Evolutionary conservation across 2,797 vertebrate genomes (phyloP).

Genomic region (Vespertilio murinus): DNA sequence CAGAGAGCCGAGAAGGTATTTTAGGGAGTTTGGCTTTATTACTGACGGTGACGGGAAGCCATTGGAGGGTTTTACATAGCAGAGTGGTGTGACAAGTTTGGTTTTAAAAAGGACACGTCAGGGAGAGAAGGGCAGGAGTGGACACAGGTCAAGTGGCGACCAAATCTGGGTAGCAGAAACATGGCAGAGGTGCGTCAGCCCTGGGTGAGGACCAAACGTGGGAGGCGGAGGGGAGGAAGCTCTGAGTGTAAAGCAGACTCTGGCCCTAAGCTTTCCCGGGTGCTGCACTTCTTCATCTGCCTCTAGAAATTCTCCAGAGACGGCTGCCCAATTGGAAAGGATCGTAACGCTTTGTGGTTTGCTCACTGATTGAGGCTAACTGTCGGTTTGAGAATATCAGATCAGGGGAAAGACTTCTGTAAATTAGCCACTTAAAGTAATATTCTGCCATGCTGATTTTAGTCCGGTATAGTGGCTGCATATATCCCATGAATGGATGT

Average conservation of each 20-base stretch:
- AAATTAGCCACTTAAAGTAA: slow-evolving; percentile 24
- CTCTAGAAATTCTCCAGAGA: slow-evolving; percentile 3
- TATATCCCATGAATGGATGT: background rate
- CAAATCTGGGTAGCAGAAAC: too few species aligned
- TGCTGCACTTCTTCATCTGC: background rate
- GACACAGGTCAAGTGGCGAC: background rate
- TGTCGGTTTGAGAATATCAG: slow-evolving; percentile 11
- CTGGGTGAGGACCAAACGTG: background rate
- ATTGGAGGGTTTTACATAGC: background rate
- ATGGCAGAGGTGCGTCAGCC: background rate
- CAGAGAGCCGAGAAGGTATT: background rate
- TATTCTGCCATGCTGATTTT: slow-evolving; percentile 16
- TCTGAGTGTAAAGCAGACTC: background rate
- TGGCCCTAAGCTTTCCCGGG: background rate
- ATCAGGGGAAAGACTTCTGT: slow-evolving; percentile 12
- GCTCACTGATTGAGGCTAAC: background rate
- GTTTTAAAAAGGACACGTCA: slow-evolving; percentile 5
- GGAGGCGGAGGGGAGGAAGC: background rate
- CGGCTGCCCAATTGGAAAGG: background rate
- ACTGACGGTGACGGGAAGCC: background rate
- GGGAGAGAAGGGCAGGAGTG: background rate
- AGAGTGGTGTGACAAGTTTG: background rate
- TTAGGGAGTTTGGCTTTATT: background rate
- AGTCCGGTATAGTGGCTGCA: background rate
- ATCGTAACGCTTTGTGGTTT: background rate